Conservation (phyloP, 2,797 vertebrate genomes). For the Clarias laeviceps region DNA sequence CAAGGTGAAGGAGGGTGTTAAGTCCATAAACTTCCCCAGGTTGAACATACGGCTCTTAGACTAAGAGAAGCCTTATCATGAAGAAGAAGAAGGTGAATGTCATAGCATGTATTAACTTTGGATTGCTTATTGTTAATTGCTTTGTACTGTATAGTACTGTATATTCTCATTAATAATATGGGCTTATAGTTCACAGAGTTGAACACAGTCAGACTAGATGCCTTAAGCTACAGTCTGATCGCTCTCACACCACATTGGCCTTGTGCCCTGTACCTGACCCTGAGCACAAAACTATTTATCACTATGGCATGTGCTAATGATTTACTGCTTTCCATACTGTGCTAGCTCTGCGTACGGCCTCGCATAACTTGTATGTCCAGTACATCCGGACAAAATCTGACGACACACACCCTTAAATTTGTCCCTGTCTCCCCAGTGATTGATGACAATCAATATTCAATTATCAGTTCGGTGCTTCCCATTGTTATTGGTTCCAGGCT, state of each 20-base stretch:
- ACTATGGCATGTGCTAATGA: constrained; percentile 45
- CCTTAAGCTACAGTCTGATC: constrained; percentile 11
- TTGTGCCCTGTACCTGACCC: constrained; percentile 32
- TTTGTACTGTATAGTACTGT: background rate
- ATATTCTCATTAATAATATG: background rate
- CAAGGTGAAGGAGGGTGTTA: background rate
- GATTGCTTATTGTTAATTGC: background rate
- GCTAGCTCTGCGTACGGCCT: constrained; percentile 1
- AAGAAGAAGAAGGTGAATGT: too few relatives aligned
- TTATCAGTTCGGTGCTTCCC: constrained; percentile 47
- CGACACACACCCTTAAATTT: constrained; percentile 24
- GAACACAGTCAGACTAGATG: background rate
- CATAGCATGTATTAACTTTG: background rate
- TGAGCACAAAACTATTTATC: constrained; percentile 43
- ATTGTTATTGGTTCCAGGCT: constrained; percentile 11
- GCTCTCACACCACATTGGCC: constrained; percentile 1
- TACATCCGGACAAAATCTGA: constrained; percentile 15
- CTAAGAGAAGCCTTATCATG: too few relatives aligned
- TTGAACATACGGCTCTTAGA: background rate
- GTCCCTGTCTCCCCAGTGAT: constrained; percentile 44
- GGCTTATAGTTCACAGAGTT: constrained; percentile 23
- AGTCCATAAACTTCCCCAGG: background rate
- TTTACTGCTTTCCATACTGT: constrained; percentile 22
- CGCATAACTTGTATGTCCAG: constrained; percentile 13
- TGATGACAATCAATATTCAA: constrained; percentile 58